phyloP scores from a whole-genome alignment of 2,797 vertebrate species.

The Rhinella marina region DNA sequence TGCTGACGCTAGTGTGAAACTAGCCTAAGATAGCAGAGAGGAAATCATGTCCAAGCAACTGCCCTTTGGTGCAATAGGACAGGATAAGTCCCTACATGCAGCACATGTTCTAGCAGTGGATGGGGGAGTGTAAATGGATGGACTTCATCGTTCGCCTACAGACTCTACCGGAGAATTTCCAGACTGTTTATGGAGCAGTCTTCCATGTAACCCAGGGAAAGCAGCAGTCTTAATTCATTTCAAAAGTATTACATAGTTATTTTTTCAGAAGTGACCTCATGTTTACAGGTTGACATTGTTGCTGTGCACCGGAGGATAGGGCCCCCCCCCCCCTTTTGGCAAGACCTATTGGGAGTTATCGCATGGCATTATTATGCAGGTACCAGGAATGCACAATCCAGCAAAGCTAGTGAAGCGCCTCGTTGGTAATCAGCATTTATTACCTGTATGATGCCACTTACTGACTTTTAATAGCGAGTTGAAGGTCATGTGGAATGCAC shows the following conservation, averaged over 20 bases:
- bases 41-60: background rate
- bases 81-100: too few species aligned
- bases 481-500: too few species aligned
- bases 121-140: background rate
- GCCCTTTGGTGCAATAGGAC: background rate
- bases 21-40: too few species aligned
- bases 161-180: background rate
- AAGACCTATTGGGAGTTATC: background rate
- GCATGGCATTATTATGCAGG: background rate
- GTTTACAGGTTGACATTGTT: background rate
- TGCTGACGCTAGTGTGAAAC: too few species aligned
- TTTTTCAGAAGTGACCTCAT: conserved; percentile 37
- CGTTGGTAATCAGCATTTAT: conserved; percentile 1
- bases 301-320: background rate
- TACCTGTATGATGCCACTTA: background rate
- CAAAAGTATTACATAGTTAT: background rate
- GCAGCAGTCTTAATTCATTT: background rate
- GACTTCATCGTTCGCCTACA: background rate
- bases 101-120: background rate
- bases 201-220: background rate
- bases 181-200: background rate
- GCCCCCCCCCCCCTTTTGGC: background rate
- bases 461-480: background rate
- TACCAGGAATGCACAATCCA: background rate
- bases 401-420: background rate